phyloP scores from a whole-genome alignment of 1,140 invertebrate species.

The Drosophila sp. region DNA sequence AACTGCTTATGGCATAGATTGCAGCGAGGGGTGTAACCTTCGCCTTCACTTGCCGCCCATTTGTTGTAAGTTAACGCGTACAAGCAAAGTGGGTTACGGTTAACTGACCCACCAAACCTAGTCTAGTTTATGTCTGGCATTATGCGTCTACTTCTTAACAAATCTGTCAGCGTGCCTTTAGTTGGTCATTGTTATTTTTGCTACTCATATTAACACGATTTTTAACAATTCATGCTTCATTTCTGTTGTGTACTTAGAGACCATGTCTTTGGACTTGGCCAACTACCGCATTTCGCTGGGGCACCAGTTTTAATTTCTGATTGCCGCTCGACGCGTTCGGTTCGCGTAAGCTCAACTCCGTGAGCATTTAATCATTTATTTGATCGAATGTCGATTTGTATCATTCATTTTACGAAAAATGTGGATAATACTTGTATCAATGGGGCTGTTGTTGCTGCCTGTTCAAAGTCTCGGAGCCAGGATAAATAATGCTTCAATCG shows the following conservation, averaged over 20 bases:
- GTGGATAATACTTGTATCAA: conserved; percentile 1
- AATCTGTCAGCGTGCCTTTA: conserved; percentile 46
- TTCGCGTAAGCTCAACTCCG: conserved; percentile 22
- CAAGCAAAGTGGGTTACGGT: conserved; percentile 63
- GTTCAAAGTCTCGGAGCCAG: conserved; percentile 13
- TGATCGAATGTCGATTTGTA: conserved; percentile 3
- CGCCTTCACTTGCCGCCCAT: conserved; percentile 53
- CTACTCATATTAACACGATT: conserved; percentile 68
- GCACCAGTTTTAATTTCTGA: conserved; percentile 70
- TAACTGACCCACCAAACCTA: conserved; percentile 61
- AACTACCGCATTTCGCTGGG: conserved; percentile 69
- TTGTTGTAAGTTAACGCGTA: conserved; percentile 17
- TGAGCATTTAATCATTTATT: background rate
- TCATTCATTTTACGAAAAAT: conserved; percentile 22
- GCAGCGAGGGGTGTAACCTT: conserved; percentile 42
- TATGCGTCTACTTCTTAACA: conserved; percentile 56
- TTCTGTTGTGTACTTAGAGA: conserved; percentile 47
- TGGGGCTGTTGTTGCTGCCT: conserved; percentile 4
- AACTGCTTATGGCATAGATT: conserved; percentile 53
- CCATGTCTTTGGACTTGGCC: background rate
- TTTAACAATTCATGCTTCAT: conserved; percentile 60
- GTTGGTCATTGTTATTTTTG: conserved; percentile 56
- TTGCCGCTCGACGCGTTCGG: conserved; percentile 56
- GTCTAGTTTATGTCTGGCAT: conserved; percentile 41
- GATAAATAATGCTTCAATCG: conserved; percentile 47